Conservation (phyloP, 2,797 vertebrate genomes). For the Gymnopithys bicolor region DNA sequence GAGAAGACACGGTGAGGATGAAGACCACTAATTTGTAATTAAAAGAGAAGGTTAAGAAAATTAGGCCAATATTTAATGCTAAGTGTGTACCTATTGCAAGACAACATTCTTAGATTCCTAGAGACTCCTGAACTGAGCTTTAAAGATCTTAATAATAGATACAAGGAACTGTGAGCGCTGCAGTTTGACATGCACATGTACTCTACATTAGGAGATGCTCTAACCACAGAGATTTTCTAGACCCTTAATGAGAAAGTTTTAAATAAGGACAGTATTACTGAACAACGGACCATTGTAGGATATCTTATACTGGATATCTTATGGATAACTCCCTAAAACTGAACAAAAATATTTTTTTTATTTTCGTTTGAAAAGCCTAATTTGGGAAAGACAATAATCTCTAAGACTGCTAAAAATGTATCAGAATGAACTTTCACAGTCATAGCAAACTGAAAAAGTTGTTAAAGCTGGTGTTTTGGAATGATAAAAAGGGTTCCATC, state of each 20-base stretch:
- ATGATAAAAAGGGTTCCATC: not conserved
- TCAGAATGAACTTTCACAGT: not conserved
- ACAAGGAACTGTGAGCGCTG: not conserved
- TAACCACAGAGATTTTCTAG: not conserved
- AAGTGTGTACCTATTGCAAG: not conserved
- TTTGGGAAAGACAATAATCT: not conserved
- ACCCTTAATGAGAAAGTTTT: not conserved
- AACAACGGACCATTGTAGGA: not conserved
- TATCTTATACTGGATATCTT: not conserved
- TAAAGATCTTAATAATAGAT: not conserved
- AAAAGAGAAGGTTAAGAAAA: not conserved
- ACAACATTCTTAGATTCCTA: not conserved
- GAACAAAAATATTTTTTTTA: not conserved
- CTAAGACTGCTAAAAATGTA: not conserved
- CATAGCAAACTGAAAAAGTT: not conserved
- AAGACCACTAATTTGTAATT: not conserved
- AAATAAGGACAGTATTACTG: not conserved
- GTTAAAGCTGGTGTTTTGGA: not conserved
- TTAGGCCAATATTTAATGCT: not conserved
- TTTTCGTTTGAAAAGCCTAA: not conserved
- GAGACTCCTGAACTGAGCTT: not conserved
- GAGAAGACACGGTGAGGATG: not conserved
- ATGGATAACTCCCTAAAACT: not conserved
- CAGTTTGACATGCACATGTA: not conserved
- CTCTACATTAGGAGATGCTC: not conserved